Base-by-base conservation (phyloP, 1,140 invertebrate genomes). In the Bombus haemorrhoidalis region DNA sequence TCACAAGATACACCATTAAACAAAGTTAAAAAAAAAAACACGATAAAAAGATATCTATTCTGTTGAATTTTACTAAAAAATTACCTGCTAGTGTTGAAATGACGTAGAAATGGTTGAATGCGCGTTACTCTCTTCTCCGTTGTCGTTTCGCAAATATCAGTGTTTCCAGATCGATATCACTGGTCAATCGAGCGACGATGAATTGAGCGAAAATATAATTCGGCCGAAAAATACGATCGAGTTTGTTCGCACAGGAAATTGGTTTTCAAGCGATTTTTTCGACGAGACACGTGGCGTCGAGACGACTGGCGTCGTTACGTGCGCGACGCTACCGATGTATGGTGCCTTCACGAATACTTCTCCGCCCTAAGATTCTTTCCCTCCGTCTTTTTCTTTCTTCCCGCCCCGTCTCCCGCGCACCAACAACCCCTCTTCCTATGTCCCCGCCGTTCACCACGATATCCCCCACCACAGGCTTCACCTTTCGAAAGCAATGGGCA, bases 221-320 rank as follows among this genome's bases (percentile, higher is more conserved):
- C 22, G 6, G 8, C 0, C 2, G 28, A 3, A 28, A 47, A 32
- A 43, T 15, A n/a, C n/a, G 25, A 34, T 34, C 32, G 25, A 2
- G 12, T 25, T 34, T 1, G 15, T 22, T 28, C 9, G 22, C 13
- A 0, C 25, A 32, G 12, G 2, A 41, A 41, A 41, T 85, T 18
- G n/a, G 9, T 81, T 81, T 39, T 32, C 53, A 1, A 41, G 10
- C 6, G 37, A 73, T 22, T 83, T 80, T 72, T 69, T 64, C 76
- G 32, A 25, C 28, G 59, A 78, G 80, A 86, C 90, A 91, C 91
- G 90, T 91, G 90, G 87, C 89, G 87, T 91, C 76, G 81, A 69
- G 84, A 89, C 90, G 89, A 74, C 87, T 90, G 87, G 87, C 79
- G 87, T 92, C 89, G 91, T 83, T 91, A 84, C 77, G 89, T 89